Percentiles rank a stretch among this genome's conserved stretches.
Conservation (phyloP, 1,140 invertebrate species). For the Caerostris darwini region DNA sequence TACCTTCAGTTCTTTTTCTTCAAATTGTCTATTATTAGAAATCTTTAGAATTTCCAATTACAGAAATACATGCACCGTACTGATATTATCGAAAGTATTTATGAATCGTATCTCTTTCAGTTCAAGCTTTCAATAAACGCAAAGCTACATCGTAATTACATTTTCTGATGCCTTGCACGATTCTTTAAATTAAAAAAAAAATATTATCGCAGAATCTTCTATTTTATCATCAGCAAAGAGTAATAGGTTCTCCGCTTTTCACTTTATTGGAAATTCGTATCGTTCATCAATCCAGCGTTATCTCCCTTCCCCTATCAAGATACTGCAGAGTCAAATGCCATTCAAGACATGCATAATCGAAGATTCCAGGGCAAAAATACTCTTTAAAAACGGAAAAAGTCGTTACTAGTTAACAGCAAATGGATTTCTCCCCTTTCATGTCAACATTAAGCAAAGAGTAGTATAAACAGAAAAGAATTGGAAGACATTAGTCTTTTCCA, state of each 20-base stretch:
- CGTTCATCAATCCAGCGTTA: background rate
- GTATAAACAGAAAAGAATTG: background rate
- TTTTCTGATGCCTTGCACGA: background rate
- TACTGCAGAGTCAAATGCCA: background rate
- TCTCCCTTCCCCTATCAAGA: background rate
- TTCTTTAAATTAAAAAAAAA: background rate
- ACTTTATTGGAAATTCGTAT: background rate
- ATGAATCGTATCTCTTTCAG: too few species aligned
- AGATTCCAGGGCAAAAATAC: background rate
- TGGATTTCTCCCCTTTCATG: background rate
- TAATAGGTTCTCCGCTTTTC: background rate
- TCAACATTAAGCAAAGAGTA: background rate
- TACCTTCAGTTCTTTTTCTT: too few species aligned
- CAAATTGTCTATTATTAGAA: too few species aligned
- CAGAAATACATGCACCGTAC: too few species aligned
- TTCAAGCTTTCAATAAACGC: too few species aligned
- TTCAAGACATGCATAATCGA: background rate
- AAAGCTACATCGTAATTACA: too few species aligned
- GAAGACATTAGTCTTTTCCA: background rate
- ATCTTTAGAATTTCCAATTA: too few species aligned
- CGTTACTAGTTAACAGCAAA: conserved; percentile 16
- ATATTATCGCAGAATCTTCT: conserved; percentile 3
- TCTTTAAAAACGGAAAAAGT: background rate
- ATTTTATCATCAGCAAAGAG: background rate
- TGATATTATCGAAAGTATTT: too few species aligned